phyloP scores from a whole-genome alignment of 2,888 invertebrate genomes.

The Lithophane socia region DNA sequence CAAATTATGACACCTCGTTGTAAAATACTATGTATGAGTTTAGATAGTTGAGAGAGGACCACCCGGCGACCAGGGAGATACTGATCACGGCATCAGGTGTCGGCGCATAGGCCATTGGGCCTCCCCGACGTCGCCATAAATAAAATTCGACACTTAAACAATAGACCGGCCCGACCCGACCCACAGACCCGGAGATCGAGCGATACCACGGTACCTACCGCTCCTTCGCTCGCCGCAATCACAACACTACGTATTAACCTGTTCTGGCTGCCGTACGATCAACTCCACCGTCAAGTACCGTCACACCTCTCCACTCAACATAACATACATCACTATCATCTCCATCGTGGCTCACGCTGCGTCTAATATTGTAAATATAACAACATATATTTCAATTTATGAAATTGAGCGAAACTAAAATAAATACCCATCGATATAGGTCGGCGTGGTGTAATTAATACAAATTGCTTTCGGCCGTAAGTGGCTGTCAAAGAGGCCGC shows the following conservation, averaged over 20 bases:
- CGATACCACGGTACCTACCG: constrained; percentile 78
- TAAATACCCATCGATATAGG: constrained; percentile 74
- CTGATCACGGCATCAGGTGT: constrained; percentile 84
- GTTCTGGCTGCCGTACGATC: constrained; percentile 59
- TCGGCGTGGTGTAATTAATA: constrained; percentile 82
- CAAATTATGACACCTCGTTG: constrained; percentile 49
- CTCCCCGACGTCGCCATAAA: constrained; percentile 79
- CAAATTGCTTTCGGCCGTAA: constrained; percentile 81
- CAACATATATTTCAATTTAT: constrained; percentile 34
- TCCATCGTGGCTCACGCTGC: constrained; percentile 18
- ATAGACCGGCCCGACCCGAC: constrained; percentile 77
- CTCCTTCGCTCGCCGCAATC: constrained; percentile 68
- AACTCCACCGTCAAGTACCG: constrained; percentile 62
- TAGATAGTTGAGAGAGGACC: constrained; percentile 70
- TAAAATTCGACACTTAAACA: constrained; percentile 87
- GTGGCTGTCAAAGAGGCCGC: constrained; percentile 85
- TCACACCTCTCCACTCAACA: constrained; percentile 64
- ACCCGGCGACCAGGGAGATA: constrained; percentile 81
- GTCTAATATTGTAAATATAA: constrained; percentile 24
- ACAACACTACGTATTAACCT: constrained; percentile 76
- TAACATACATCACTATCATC: constrained; percentile 65
- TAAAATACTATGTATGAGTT: constrained; percentile 38
- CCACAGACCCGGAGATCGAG: constrained; percentile 75
- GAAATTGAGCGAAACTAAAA: constrained; percentile 64
- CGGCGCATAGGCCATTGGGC: constrained; percentile 72